Percentiles rank a stretch among this genome's conserved stretches.
Evolutionary conservation across 2,113 vertebrate genomes (phyloP).

Genomic region (Thymallus thymallus): DNA sequence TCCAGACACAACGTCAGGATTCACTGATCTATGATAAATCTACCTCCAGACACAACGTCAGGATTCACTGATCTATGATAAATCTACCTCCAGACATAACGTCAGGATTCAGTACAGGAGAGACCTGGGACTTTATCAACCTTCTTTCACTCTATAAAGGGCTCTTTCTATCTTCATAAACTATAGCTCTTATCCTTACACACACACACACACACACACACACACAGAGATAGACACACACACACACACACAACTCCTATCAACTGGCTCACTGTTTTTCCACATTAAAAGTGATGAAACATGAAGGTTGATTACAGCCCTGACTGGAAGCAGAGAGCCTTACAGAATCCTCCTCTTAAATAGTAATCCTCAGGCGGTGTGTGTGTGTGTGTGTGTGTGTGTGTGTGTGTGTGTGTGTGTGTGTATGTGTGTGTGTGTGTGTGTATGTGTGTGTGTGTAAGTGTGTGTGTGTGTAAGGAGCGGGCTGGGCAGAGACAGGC

Average conservation of each 20-base stretch:
- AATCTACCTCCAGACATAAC: too few relatives aligned
- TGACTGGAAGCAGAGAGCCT: not conserved
- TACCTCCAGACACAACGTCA: too few relatives aligned
- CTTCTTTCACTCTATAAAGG: conserved; percentile 12
- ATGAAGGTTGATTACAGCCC: not conserved
- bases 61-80: too few relatives aligned
- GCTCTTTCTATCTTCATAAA: not conserved
- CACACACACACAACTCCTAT: not conserved
- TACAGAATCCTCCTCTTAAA: not conserved
- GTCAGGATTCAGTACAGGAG: too few relatives aligned
- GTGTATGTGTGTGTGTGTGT: conserved; percentile 1
- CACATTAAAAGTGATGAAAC: not conserved
- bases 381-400: conserved; percentile 30
- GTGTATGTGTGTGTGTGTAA: not conserved
- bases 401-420: not conserved
- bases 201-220: too few relatives aligned
- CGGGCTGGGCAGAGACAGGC: conserved; percentile 62
- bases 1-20: too few relatives aligned
- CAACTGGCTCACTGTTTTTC: conserved; percentile 1
- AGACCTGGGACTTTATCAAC: not conserved
- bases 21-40: too few relatives aligned
- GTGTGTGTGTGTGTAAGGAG: conserved; percentile 15
- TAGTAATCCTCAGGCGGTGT: conserved; percentile 8
- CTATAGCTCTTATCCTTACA: too few relatives aligned
- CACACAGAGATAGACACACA: too few relatives aligned